These are phyloP conservation scores for Peromyscus leucopus DNA, from an alignment of 2,113 vertebrate species.

Conservation along the genomic window DNA sequence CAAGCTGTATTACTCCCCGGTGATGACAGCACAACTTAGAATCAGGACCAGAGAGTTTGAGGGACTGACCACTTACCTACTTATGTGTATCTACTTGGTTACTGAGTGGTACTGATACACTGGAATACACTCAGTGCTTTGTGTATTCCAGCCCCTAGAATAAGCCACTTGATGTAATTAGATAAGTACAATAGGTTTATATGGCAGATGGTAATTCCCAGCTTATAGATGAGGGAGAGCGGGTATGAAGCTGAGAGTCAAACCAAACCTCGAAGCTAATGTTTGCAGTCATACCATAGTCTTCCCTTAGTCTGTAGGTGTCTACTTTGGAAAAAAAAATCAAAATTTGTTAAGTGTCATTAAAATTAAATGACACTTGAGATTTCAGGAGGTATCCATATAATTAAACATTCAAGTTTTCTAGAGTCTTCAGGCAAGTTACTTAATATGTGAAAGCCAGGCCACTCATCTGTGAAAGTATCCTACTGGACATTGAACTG, in stretches of 20 bases:
- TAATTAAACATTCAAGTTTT: background rate
- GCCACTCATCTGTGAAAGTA: background rate
- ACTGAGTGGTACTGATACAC: background rate
- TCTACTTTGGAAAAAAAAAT: slow-evolving; percentile 29
- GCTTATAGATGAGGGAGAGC: background rate
- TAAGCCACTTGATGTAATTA: background rate
- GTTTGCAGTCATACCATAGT: background rate
- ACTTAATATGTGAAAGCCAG: background rate
- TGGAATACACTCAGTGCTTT: background rate
- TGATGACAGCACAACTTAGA: background rate
- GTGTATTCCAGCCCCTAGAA: background rate
- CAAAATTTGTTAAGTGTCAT: background rate
- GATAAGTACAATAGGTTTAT: background rate
- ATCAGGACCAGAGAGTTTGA: background rate
- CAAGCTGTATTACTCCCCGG: background rate
- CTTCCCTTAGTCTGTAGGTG: background rate
- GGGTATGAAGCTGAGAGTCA: background rate
- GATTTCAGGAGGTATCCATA: background rate
- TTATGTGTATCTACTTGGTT: background rate
- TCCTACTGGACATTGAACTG: background rate
- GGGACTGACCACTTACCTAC: background rate
- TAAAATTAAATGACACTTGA: slow-evolving; percentile 14
- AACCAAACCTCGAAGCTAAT: background rate
- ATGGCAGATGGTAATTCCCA: background rate
- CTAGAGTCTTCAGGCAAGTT: background rate